Base-by-base conservation (phyloP, 2,888 invertebrate genomes). In the Blomia tropicalis region DNA sequence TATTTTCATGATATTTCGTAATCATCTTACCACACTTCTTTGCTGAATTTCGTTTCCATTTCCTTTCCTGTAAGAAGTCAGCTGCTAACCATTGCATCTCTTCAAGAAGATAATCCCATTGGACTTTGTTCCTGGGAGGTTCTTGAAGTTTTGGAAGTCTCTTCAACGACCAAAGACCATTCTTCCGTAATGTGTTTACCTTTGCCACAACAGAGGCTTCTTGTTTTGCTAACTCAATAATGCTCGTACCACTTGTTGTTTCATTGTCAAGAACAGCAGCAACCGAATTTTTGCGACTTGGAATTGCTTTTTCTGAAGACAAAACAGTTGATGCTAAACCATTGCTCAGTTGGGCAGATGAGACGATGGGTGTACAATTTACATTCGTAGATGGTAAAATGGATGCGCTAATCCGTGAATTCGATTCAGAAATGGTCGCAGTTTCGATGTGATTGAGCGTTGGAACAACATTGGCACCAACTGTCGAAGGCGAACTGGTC, bases 21-120 rank as follows among this genome's bases (percentile, higher is more conserved):
- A 90, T 86, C 80, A 89, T 89, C 68, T 85, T 80, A 25, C 89
- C 87, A 73, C 89, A 89, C 78, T 88, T 92, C 73, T 87, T 87
- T 1, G 93, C 91, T 4, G 90, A 88, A 64, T 87, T 85, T 74
- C 90, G 90, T 73, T 98, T 98, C 91, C 92, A 93, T 74, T 92
- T 93, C 66, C 95, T 81, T 75, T 99, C 98, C 74, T 92, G 89
- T 30, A 87, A 87, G 76, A 98, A 98, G 77, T 98, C 96, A 43
- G 90, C 87, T 41, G 93, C 89, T 68, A 99, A 79, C 98, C 98
- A 98, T 43, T 86, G 85, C 91, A 95, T 93, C 77, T 98, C 98
- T 75, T 98, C 96, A 44, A 99, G 77, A 67, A 98, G 77, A 75
- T 92, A 96, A 76, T 98, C 98, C 95, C 96, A 96, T 75, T 98